phyloP scores from a whole-genome alignment of 2,113 vertebrate genomes.

The Callipepla californica region DNA sequence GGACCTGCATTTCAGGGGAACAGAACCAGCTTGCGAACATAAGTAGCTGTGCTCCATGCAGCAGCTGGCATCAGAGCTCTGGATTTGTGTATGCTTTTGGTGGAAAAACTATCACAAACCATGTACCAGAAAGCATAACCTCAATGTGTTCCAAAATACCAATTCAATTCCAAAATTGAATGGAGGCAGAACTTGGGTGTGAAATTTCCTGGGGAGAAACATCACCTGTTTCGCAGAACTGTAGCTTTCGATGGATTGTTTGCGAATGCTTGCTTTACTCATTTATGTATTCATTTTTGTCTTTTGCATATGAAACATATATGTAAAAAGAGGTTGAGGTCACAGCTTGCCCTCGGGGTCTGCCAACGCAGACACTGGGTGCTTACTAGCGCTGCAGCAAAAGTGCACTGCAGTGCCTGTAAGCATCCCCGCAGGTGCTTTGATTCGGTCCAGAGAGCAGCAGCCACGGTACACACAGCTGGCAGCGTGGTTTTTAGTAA shows the following conservation, averaged over 20 bases:
- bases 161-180: neutral
- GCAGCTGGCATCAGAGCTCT: neutral
- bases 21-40: neutral
- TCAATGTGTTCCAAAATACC: neutral
- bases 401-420: neutral
- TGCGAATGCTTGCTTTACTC: neutral
- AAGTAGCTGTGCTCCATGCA: neutral
- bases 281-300: neutral
- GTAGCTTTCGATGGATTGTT: neutral
- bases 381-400: fast-evolving
- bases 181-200: neutral
- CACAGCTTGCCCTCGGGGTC: neutral
- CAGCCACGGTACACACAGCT: fast-evolving
- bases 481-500: neutral
- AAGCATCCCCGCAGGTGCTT: neutral
- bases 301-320: neutral
- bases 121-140: neutral
- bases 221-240: neutral
- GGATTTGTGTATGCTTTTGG: neutral
- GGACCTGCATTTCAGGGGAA: neutral
- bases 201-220: neutral
- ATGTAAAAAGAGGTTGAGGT: neutral
- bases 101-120: neutral
- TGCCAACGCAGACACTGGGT: fast-evolving
- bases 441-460: neutral